Conservation (phyloP, 2,797 vertebrate genomes). For the Sternotherus odoratus region DNA sequence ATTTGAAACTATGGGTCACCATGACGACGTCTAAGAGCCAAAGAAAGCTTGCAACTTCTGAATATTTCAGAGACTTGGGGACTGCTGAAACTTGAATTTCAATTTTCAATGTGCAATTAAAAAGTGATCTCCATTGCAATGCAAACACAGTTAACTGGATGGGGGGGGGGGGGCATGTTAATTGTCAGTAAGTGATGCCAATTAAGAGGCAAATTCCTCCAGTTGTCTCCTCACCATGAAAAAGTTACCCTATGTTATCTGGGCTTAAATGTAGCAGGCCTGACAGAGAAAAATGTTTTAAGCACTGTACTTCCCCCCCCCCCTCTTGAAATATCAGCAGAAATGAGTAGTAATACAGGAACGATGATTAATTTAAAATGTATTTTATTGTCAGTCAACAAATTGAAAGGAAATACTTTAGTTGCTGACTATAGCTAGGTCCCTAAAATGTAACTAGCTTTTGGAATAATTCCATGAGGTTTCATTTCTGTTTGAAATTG, state of each 20-base stretch:
- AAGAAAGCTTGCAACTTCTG: background rate
- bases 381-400: slow-evolving; percentile 51
- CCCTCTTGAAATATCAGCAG: slow-evolving; percentile 54
- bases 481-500: slow-evolving; percentile 45
- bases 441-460: slow-evolving; percentile 57
- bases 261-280: background rate
- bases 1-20: slow-evolving; percentile 19
- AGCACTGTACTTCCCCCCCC: slow-evolving; percentile 43
- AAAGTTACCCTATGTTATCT: background rate
- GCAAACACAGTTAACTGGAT: slow-evolving; percentile 16
- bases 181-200: background rate
- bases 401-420: slow-evolving; percentile 70
- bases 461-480: slow-evolving; percentile 33
- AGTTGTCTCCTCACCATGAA: background rate
- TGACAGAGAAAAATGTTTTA: background rate
- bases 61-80: background rate
- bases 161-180: background rate
- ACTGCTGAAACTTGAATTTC: background rate
- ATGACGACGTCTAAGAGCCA: slow-evolving; percentile 49
- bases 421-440: slow-evolving; percentile 61
- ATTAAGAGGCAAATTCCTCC: slow-evolving; percentile 27
- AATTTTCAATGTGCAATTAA: background rate
- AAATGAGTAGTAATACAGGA: slow-evolving; percentile 31
- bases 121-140: background rate
- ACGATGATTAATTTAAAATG: slow-evolving; percentile 63